phyloP scores from a whole-genome alignment of 2,888 invertebrate genomes.

The Teinopalpus imperialis region DNA sequence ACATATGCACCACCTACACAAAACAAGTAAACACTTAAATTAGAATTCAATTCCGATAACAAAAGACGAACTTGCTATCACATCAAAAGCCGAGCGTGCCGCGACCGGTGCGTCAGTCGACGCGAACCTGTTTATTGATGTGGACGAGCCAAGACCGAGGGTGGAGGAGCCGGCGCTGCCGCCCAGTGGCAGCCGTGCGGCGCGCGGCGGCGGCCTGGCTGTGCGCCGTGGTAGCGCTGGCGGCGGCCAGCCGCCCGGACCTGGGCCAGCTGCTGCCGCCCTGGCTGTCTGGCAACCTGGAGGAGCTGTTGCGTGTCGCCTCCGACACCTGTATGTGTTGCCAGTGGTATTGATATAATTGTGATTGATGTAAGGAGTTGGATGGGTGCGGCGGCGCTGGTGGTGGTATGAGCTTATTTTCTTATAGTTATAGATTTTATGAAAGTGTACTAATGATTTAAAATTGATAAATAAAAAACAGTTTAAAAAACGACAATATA shows the following conservation, averaged over 20 bases:
- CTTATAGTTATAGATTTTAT: too few species aligned
- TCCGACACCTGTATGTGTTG: slow-evolving; percentile 40
- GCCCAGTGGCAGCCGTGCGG: slow-evolving; percentile 20
- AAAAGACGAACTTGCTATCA: background rate
- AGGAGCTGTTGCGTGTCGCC: slow-evolving; percentile 36
- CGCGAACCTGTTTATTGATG: background rate
- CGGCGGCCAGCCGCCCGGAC: slow-evolving; percentile 9
- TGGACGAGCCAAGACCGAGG: slow-evolving; percentile 40
- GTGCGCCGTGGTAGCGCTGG: slow-evolving; percentile 21
- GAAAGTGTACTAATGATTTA: too few species aligned
- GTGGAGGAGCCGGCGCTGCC: slow-evolving; percentile 43
- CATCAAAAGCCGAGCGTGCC: slow-evolving; percentile 4
- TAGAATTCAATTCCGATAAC: background rate
- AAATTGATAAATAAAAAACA: too few species aligned
- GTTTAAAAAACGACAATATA: too few species aligned
- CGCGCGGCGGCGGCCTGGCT: slow-evolving; percentile 17
- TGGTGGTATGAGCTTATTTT: too few species aligned
- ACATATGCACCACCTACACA: too few species aligned
- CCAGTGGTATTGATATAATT: too few species aligned
- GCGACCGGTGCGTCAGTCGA: background rate
- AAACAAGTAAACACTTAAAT: background rate
- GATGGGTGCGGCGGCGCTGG: too few species aligned
- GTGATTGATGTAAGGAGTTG: too few species aligned
- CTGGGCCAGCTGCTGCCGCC: slow-evolving; percentile 30
- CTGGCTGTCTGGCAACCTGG: slow-evolving; percentile 30